Evolutionary conservation across 2,113 vertebrate species (phyloP).

Genomic region (Saccopteryx leptura): DNA sequence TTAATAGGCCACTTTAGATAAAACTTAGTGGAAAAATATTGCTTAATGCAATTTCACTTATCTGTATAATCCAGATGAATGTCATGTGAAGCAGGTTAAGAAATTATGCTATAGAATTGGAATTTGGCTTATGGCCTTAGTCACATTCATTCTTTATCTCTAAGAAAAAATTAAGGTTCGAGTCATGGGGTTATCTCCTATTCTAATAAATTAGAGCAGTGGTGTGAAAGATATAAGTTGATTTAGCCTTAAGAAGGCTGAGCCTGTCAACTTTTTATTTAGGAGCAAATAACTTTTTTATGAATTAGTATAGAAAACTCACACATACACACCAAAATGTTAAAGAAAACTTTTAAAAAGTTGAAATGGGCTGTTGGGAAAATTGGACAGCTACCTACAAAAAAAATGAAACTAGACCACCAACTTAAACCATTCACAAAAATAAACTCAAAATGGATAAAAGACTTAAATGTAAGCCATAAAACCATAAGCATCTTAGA

Average conservation of each 20-base stretch:
- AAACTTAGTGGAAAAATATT: not conserved
- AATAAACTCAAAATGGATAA: no score
- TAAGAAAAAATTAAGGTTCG: not conserved
- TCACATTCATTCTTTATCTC: not conserved
- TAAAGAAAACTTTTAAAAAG: not conserved
- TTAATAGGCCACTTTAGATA: not conserved
- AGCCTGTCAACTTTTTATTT: not conserved
- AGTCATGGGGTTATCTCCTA: not conserved
- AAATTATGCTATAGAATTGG: not conserved
- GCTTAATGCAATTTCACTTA: not conserved
- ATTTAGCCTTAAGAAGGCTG: not conserved
- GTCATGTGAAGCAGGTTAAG: conserved; percentile 25
- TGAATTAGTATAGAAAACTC: not conserved
- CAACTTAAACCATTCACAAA: no score
- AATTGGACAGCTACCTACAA: no score
- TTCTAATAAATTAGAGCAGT: not conserved
- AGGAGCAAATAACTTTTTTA: not conserved
- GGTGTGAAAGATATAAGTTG: not conserved
- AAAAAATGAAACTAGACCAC: no score
- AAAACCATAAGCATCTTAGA: no score
- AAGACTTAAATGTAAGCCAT: no score
- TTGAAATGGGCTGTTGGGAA: not conserved
- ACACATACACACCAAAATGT: not conserved
- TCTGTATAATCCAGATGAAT: not conserved
- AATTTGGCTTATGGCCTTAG: not conserved